Base-by-base conservation (phyloP, 2,888 invertebrate species). In the Abrostola tripartita region DNA sequence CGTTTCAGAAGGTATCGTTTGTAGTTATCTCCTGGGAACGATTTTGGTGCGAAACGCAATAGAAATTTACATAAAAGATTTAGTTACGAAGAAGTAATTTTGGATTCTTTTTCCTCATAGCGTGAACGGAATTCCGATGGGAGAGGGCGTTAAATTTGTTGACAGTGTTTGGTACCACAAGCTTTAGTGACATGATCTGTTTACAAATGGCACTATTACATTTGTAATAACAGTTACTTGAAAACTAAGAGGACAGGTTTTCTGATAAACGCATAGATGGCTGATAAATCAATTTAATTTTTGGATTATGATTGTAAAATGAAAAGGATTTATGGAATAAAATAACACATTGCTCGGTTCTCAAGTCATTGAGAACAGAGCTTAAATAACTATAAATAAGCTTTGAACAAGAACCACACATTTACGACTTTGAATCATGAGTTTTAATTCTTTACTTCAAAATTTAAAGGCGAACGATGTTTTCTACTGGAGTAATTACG, bases 31-130 rank as follows among this genome's bases (percentile, higher is more conserved):
- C 74, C 6, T 5, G 68, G 74, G 78, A 61, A 71, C 68, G 71
- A 78, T 78, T 73, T 78, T 71, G 76, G 76, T 66, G 69, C 51
- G 71, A 74, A 74, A 65, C 64, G 67, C 74, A 71, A 78, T 78
- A 74, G 71, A 61, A 78, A 78, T 78, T 78, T 78, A 78, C 78
- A 78, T 78, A 78, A 78, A 74, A 78, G 76, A 76, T 78, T 78
- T 76, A 78, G 73, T 68, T 70, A 51, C 42, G 55, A 59, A 62
- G 51, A 75, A 68, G 76, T 76, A 71, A 78, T 78, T 76, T 71
- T 63, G 44, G 55, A 37, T 60, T 57, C 40, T 44, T 71, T 77
- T 78, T 78, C 78, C 74, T 78, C 65, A 73, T 74, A 56, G 47
- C 59, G 56, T 63, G 61, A 56, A 68, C 54, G 59, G 67, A 64